Percentiles rank a stretch among this genome's conserved stretches.
Conservation (phyloP, 1,140 invertebrate species). For the Mycetomoellerius zeteki region DNA sequence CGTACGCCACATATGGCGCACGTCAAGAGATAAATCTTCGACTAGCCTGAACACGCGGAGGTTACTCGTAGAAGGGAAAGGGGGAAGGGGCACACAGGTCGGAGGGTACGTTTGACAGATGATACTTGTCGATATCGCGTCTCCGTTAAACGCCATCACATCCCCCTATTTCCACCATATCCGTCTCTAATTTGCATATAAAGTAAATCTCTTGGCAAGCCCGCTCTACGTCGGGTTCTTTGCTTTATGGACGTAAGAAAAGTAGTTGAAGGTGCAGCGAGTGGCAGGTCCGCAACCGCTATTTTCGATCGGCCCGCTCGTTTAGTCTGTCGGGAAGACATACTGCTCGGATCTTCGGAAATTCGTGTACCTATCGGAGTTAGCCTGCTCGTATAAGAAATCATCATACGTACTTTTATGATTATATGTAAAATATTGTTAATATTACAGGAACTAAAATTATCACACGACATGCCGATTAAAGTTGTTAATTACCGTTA, state of each 20-base stretch:
- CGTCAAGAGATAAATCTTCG: constrained; percentile 59
- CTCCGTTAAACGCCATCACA: constrained; percentile 77
- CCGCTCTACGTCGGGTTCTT: constrained; percentile 50
- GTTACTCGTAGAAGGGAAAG: constrained; percentile 13
- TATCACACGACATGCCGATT: background rate
- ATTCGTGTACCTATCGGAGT: background rate
- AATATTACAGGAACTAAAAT: background rate
- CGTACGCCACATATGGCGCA: constrained; percentile 48
- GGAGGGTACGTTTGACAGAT: constrained; percentile 79
- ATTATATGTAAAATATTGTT: background rate
- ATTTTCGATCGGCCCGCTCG: constrained; percentile 71
- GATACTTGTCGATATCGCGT: constrained; percentile 81
- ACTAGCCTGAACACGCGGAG: constrained; percentile 51
- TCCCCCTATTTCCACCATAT: constrained; percentile 75
- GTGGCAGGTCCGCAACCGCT: constrained; percentile 67
- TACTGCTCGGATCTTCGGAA: constrained; percentile 29
- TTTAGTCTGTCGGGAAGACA: constrained; percentile 70
- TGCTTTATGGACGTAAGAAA: constrained; percentile 73
- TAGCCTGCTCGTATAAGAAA: background rate
- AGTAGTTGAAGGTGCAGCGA: constrained; percentile 74
- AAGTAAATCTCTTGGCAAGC: constrained; percentile 75
- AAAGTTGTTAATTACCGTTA: background rate
- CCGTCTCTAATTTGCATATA: constrained; percentile 78
- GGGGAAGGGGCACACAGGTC: constrained; percentile 51
- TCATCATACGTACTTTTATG: background rate